These are phyloP conservation scores for Anthopleura xanthogrammica DNA, from an alignment of 92 coral and sea anemone genomes.

Conservation along the genomic window DNA sequence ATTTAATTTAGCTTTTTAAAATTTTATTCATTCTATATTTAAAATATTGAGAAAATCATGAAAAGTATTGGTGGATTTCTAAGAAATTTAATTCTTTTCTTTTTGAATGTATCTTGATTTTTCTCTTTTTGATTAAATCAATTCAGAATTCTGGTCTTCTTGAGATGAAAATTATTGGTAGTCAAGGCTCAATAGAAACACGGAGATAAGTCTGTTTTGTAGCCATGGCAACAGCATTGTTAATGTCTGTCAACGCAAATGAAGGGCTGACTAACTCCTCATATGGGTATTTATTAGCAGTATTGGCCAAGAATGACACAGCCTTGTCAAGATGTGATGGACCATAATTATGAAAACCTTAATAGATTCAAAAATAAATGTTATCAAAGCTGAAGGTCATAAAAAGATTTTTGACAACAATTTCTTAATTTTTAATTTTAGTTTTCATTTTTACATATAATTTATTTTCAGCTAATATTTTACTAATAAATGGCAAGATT, in stretches of 20 bases:
- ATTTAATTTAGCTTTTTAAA: no score
- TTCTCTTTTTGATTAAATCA: neutral
- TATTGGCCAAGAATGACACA: slow-evolving; percentile 72
- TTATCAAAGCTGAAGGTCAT: neutral
- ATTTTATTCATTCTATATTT: no score
- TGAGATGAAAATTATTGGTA: neutral
- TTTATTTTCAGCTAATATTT: neutral
- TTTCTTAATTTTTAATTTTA: no score
- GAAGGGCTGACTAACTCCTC: slow-evolving; percentile 66
- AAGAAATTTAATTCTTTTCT: no score
- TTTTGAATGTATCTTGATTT: no score
- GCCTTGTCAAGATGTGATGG: slow-evolving; percentile 85
- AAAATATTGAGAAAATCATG: no score
- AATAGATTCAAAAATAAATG: neutral
- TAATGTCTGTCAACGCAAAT: slow-evolving; percentile 60
- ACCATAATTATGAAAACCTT: slow-evolving; percentile 93
- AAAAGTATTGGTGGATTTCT: no score
- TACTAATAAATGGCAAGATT: neutral
- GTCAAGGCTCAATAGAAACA: slow-evolving; percentile 75
- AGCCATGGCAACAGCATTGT: slow-evolving; percentile 69
- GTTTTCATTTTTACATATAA: neutral
- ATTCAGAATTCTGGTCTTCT: neutral
- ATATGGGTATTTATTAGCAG: slow-evolving; percentile 73
- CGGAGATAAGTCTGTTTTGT: slow-evolving; percentile 73
- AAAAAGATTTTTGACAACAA: neutral